A percentile compares a stretch with the other conserved stretches of the same genome.
These are phyloP conservation scores for Macrotus californicus DNA, from an alignment of 2,113 vertebrate species.

Conservation along the genomic window DNA sequence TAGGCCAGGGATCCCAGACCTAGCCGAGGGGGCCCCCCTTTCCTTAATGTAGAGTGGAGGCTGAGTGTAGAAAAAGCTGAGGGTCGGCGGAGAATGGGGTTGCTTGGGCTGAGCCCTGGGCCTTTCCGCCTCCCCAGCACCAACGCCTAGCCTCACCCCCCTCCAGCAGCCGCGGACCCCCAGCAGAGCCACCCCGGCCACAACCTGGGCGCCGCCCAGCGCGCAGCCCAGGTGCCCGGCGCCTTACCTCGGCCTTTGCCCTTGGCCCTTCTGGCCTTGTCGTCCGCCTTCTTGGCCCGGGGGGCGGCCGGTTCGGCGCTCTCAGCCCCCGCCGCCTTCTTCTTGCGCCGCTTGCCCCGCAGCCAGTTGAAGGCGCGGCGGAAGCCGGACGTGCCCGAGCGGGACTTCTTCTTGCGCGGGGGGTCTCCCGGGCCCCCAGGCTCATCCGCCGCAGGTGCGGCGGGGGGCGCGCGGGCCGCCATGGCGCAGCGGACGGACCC, in stretches of 20 bases:
- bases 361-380: slow-evolving; percentile 90
- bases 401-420: slow-evolving; percentile 76
- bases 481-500: background rate
- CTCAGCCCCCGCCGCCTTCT: slow-evolving; percentile 67
- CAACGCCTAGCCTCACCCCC: background rate
- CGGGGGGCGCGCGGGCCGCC: slow-evolving; percentile 80
- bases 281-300: slow-evolving; percentile 69
- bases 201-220: background rate
- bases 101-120: background rate
- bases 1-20: background rate
- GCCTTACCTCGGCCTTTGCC: slow-evolving; percentile 65
- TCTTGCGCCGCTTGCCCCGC: slow-evolving; percentile 83
- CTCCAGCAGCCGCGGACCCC: background rate
- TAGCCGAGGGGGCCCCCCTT: background rate
- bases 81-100: background rate
- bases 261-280: slow-evolving; percentile 70
- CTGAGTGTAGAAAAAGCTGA: background rate
- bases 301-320: slow-evolving; percentile 43
- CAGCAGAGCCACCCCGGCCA: background rate
- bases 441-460: slow-evolving; percentile 84
- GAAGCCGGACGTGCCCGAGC: slow-evolving; percentile 82
- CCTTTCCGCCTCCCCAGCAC: background rate
- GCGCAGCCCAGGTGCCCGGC: slow-evolving; percentile 48
- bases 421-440: slow-evolving; percentile 62
- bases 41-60: background rate